phyloP scores from a whole-genome alignment of 2,888 invertebrate species.

The Campaea margaritaria region DNA sequence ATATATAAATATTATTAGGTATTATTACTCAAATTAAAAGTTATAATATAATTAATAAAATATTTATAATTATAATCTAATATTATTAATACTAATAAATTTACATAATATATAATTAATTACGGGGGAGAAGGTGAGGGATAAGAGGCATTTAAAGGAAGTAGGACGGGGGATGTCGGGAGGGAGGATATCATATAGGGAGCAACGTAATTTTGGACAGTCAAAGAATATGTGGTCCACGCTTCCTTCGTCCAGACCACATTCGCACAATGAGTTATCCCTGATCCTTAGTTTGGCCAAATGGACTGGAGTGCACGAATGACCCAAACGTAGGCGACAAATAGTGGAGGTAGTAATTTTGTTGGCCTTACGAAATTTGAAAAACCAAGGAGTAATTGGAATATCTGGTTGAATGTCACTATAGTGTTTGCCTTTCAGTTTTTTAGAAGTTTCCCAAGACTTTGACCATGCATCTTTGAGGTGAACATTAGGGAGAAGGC shows the following conservation, averaged over 20 bases:
- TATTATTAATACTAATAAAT: no score
- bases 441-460: not conserved
- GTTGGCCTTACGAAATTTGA: not conserved
- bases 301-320: not conserved
- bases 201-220: not conserved
- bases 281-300: not conserved
- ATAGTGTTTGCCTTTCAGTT: not conserved
- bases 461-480: no score
- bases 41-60: no score
- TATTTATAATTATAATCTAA: no score
- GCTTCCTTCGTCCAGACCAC: not conserved
- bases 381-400: not conserved
- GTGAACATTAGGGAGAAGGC: no score
- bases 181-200: no score
- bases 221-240: not conserved
- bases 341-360: not conserved
- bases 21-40: no score
- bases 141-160: no score
- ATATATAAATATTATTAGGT: no score
- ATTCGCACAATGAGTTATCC: not conserved
- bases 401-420: not conserved
- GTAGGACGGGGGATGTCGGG: no score
- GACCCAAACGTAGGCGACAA: not conserved
- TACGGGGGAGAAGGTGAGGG: no score
- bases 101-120: no score